Base-by-base conservation (phyloP, 2,888 invertebrate species). In the Eurytoma californica region DNA sequence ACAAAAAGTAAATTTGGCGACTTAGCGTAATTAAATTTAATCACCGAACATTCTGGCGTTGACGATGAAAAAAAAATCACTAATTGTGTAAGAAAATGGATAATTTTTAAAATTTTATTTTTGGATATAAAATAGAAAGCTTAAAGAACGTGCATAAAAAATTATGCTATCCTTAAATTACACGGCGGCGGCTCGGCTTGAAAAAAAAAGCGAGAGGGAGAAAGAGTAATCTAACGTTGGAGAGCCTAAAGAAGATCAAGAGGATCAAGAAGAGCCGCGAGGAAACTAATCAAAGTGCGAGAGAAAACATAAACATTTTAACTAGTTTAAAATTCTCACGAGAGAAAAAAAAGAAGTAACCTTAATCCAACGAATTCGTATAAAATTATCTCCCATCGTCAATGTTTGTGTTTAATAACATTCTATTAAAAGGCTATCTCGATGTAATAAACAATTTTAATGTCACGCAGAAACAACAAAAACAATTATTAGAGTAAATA, bases 171-270 rank as follows among this genome's bases (percentile, higher is more conserved):
- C 7, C 16, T 30, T 68, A 16, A 68, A 57, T n/a, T 65, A 30
- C 66, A 60, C 60, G 75, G 5, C 60, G 39, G 39, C 39, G 30
- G 24, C 24, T 61, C 47, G 47, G 13, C 20, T 63, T n/a, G 39
- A n/a, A 47, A 47, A 16, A 57, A 24, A 66, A 55, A 47, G 18
- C 58, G 14, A 51, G 49, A 67, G 18, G 60, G 57, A 30, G 30
- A 67, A 18, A 70, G 49, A 69, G 9, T 72, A 72, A 79, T 74
- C 47, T 73, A 69, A 69, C 13, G 28, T 14, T 57, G 63, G 39
- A 63, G n/a, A 78, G 20, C 28, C 51, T 78, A 68, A 68, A 73
- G 63, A 68, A 73, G 74, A 69, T 74, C 69, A 79, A 79, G 74
- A 74, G 68, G 68, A 74, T 73, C 49, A 53, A 24, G n/a, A 51